Percentiles rank a stretch among this genome's conserved stretches.
Conservation (phyloP, 2,113 vertebrate species). For the Petrocephalus microphthalmus region DNA sequence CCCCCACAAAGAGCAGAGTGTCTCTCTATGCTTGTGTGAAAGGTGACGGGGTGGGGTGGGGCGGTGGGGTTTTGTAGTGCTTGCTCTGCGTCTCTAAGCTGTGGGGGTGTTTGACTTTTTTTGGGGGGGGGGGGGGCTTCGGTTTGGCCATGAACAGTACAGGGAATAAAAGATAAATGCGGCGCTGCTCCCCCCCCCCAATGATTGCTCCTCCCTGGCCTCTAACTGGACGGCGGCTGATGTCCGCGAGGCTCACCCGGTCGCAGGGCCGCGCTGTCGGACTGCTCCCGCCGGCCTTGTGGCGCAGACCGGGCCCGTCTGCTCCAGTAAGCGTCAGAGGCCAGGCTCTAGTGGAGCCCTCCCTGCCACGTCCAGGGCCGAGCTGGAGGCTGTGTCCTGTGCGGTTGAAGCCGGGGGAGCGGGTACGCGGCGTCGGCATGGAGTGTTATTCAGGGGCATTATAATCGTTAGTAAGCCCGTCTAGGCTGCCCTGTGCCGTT, state of each 20-base stretch:
- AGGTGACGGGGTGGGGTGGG: slow-evolving; percentile 41
- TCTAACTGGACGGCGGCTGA: not conserved
- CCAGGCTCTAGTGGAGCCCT: not conserved
- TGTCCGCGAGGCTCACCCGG: not conserved
- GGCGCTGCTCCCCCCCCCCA: not conserved
- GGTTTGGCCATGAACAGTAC: not conserved
- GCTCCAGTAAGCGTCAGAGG: not conserved
- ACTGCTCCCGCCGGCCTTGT: not conserved
- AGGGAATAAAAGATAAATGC: not conserved
- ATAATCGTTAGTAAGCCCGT: not conserved
- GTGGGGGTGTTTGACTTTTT: slow-evolving; percentile 23
- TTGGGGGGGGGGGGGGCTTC: slow-evolving; percentile 24
- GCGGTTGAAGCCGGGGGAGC: not conserved
- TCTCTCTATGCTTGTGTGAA: slow-evolving; percentile 33
- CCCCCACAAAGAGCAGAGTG: slow-evolving; percentile 15
- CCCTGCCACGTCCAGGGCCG: not conserved
- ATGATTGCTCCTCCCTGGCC: not conserved
- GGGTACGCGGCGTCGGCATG: no score
- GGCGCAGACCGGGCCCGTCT: no score
- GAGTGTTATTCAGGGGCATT: not conserved
- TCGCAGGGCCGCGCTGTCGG: not conserved
- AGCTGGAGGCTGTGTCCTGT: not conserved
- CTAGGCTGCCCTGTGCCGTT: not conserved
- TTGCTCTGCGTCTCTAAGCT: slow-evolving; percentile 37
- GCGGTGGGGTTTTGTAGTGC: slow-evolving; percentile 40